Conservation (phyloP, 2,888 invertebrate genomes). For the Diaphora mendica region DNA sequence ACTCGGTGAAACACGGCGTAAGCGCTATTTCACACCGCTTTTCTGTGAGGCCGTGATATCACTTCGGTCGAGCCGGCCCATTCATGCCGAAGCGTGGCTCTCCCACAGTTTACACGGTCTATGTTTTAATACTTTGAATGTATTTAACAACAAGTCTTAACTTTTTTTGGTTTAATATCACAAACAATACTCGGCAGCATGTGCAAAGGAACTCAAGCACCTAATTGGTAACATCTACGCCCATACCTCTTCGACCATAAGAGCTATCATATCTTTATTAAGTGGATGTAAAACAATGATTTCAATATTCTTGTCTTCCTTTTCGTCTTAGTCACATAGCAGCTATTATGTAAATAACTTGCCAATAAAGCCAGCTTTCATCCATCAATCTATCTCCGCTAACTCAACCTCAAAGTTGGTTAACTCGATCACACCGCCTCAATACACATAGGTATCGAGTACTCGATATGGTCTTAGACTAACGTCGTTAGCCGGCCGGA, state of each 20-base stretch:
- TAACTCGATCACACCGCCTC: slow-evolving; percentile 45
- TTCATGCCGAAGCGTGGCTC: no score
- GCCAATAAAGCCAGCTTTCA: slow-evolving; percentile 12
- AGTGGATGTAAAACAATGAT: background rate
- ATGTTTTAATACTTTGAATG: no score
- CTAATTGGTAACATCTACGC: no score
- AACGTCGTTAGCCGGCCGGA: slow-evolving; percentile 38
- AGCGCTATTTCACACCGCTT: no score
- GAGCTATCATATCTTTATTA: background rate
- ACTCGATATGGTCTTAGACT: slow-evolving; percentile 43
- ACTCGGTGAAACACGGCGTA: no score
- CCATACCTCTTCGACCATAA: no score
- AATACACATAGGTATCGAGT: slow-evolving; percentile 36
- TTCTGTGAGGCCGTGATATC: no score
- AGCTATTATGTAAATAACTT: slow-evolving; percentile 8
- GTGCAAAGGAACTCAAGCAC: no score
- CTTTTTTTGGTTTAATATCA: background rate
- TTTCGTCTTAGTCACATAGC: background rate
- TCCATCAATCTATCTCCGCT: slow-evolving; percentile 40
- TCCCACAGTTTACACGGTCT: no score
- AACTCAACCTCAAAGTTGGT: slow-evolving; percentile 42
- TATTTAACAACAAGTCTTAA: background rate
- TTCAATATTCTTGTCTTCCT: background rate
- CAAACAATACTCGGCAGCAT: no score
- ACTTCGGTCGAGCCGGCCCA: no score